phyloP scores from a whole-genome alignment of 2,797 vertebrate species.

The Rhabdomys pumilio region DNA sequence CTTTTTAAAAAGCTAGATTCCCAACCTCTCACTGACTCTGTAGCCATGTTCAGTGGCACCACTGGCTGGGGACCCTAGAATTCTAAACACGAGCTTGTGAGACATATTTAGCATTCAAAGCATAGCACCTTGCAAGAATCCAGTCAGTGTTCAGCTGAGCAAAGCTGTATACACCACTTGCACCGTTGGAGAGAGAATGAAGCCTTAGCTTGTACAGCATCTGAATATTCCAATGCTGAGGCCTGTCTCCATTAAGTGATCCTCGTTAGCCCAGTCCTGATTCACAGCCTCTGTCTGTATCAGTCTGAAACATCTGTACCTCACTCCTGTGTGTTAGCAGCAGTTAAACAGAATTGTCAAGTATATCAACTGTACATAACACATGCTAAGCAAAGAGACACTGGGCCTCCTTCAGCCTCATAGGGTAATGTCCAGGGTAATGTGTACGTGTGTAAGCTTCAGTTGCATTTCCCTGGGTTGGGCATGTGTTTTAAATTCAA shows the following conservation, averaged over 20 bases:
- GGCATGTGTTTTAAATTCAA: not conserved
- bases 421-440: not conserved
- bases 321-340: not conserved
- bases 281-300: not conserved
- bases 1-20: not conserved
- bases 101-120: not conserved
- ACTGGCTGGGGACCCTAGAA: not conserved
- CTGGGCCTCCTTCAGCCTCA: not conserved
- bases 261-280: not conserved
- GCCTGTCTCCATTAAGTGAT: not conserved
- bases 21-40: no score
- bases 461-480: rapidly evolving
- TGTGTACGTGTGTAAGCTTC: not conserved
- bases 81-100: not conserved
- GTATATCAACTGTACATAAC: not conserved
- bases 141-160: not conserved
- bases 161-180: not conserved
- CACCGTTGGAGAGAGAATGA: not conserved
- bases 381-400: constrained; percentile 9
- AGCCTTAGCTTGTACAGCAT: not conserved
- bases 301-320: not conserved
- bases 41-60: not conserved
- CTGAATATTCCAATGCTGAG: not conserved
- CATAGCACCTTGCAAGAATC: not conserved
- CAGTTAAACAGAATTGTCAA: not conserved